Conservation (phyloP, 2,113 vertebrate species). For the Gasterosteus nipponicus region DNA sequence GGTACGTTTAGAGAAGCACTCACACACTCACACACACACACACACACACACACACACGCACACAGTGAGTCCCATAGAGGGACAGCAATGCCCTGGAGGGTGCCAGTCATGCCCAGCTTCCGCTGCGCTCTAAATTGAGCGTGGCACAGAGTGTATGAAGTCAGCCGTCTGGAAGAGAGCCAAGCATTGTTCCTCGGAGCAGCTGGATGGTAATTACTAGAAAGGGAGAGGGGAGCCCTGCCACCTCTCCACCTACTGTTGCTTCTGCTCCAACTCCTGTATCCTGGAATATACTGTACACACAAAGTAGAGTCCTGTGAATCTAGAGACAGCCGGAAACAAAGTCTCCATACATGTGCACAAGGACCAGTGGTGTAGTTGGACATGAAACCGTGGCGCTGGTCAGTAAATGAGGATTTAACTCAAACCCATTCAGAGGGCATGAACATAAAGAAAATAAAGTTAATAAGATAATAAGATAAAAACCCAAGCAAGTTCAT, state of each 20-base stretch:
- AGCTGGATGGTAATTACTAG: conserved; percentile 76
- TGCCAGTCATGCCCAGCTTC: conserved; percentile 77
- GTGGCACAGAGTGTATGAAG: conserved; percentile 78
- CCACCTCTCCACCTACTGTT: conserved; percentile 48
- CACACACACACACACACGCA: conserved; percentile 37
- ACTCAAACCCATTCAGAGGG: not conserved
- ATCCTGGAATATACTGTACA: conserved; percentile 1
- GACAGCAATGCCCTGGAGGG: conserved; percentile 71
- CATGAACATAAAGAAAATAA: not conserved
- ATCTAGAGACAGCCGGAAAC: not conserved
- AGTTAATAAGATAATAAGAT: not conserved
- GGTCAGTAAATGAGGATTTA: not conserved
- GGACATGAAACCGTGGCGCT: not conserved
- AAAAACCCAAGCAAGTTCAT: not conserved
- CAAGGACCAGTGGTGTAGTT: not conserved
- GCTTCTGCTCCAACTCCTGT: conserved; percentile 30
- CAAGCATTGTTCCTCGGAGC: conserved; percentile 76
- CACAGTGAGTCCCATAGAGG: conserved; percentile 56
- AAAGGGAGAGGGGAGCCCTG: conserved; percentile 37
- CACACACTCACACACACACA: conserved; percentile 29
- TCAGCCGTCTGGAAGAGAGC: conserved; percentile 77
- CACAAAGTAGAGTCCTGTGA: not conserved
- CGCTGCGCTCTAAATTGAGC: conserved; percentile 76
- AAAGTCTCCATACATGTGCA: not conserved
- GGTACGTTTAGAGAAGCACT: conserved; percentile 42